These are phyloP conservation scores for Setipinna tenuifilis DNA, from an alignment of 2,797 vertebrate genomes.

Conservation along the genomic window DNA sequence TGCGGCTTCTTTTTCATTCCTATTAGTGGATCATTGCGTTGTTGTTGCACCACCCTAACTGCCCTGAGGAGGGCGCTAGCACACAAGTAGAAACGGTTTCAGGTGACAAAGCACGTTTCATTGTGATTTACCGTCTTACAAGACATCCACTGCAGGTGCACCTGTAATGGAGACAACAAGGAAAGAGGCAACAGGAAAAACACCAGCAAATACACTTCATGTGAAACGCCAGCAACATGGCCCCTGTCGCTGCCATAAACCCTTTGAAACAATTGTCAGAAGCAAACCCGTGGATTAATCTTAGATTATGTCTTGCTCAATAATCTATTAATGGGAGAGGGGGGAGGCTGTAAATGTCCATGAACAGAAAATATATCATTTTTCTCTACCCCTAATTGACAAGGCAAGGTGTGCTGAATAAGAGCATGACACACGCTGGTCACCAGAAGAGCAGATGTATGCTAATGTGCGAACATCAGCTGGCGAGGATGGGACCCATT, in stretches of 20 bases:
- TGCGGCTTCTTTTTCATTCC: too few species aligned
- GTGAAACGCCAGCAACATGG: neutral
- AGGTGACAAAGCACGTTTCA: neutral
- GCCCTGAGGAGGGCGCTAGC: neutral
- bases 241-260: too few species aligned
- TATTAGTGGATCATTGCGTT: too few species aligned
- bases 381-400: neutral
- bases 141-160: neutral
- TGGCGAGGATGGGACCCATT: neutral
- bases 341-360: too few species aligned
- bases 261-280: too few species aligned
- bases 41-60: neutral
- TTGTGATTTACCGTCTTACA: neutral
- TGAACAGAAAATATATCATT: neutral
- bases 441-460: neutral
- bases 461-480: neutral
- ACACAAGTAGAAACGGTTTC: neutral
- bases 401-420: neutral
- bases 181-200: neutral
- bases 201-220: neutral
- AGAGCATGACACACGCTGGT: neutral
- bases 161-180: neutral
- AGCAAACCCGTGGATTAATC: too few species aligned
- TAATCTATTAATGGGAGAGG: too few species aligned
- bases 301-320: too few species aligned